Conservation (phyloP, 2,888 invertebrate species). For the Drosophila mimetica region DNA sequence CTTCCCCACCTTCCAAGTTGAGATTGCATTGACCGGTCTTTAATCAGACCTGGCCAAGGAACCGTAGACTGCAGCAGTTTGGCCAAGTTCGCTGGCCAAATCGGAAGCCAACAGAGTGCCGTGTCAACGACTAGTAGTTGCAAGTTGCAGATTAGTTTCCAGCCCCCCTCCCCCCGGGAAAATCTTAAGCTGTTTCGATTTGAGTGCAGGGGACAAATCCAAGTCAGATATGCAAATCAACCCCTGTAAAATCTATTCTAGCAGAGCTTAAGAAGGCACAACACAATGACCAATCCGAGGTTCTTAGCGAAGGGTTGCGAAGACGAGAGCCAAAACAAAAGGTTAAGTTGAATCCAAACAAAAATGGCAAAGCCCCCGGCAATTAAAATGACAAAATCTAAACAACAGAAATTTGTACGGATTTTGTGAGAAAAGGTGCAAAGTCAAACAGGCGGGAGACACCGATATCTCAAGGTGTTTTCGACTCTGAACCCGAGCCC, state of each 20-base stretch:
- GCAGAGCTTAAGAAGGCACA: slow-evolving; percentile 63
- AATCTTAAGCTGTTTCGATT: slow-evolving; percentile 77
- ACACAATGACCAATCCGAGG: slow-evolving; percentile 21
- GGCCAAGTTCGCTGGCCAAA: slow-evolving; percentile 71
- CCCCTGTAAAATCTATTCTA: slow-evolving; percentile 73
- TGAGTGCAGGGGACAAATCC: slow-evolving; percentile 74
- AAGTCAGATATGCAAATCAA: slow-evolving; percentile 75
- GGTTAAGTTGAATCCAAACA: slow-evolving; percentile 34
- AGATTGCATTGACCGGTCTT: slow-evolving; percentile 17
- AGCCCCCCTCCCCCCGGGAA: slow-evolving; percentile 49
- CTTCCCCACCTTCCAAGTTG: background rate
- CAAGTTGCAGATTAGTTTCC: slow-evolving; percentile 61
- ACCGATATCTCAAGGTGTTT: slow-evolving; percentile 70
- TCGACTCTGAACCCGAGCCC: slow-evolving; percentile 30
- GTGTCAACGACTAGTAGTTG: slow-evolving; percentile 36
- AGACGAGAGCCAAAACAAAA: slow-evolving; percentile 20
- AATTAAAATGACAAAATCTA: slow-evolving; percentile 80
- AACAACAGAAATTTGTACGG: slow-evolving; percentile 72
- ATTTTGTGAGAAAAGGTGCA: slow-evolving; percentile 70
- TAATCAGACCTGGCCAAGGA: slow-evolving; percentile 1
- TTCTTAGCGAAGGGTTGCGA: slow-evolving; percentile 54
- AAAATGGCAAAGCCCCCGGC: slow-evolving; percentile 53
- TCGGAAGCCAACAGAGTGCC: slow-evolving; percentile 72
- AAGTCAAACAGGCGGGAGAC: slow-evolving; percentile 45
- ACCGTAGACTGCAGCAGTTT: slow-evolving; percentile 22